Evolutionary conservation across 2,797 vertebrate genomes (phyloP).

Genomic region (Aldrovandia affinis): DNA sequence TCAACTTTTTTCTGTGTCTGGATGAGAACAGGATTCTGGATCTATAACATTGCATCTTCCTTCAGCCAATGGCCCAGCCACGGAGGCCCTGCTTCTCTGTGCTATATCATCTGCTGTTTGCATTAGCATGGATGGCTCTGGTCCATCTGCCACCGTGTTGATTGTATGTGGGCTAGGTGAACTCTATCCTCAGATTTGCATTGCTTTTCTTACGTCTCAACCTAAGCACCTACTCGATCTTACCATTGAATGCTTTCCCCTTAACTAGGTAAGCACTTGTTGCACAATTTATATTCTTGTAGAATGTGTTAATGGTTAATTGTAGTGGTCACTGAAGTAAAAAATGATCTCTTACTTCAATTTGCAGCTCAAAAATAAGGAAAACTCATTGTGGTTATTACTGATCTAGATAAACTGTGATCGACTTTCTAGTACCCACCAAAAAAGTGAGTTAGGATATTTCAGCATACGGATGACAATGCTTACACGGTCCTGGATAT

Average conservation of each 20-base stretch:
- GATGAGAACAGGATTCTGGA: slow-evolving; percentile 34
- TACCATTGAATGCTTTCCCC: not conserved
- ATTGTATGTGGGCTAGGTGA: not conserved
- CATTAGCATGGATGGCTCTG: not conserved
- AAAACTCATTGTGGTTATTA: too few species aligned
- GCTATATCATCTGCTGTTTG: not conserved
- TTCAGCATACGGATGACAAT: not conserved
- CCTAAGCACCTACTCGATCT: not conserved
- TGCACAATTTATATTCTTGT: not conserved
- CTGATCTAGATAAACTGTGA: not conserved
- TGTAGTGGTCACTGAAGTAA: not conserved
- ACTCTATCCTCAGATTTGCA: not conserved
- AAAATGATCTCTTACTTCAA: not conserved
- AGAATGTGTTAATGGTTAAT: not conserved
- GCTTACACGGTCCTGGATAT: not conserved
- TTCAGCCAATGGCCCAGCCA: not conserved
- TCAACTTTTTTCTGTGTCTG: slow-evolving; percentile 40
- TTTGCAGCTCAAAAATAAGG: not conserved
- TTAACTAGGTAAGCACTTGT: not conserved
- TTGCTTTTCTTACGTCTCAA: not conserved
- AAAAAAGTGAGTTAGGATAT: not conserved
- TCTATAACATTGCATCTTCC: slow-evolving; percentile 21
- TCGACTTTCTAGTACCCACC: not conserved
- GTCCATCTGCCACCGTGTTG: too few species aligned
- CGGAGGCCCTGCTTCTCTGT: not conserved